Conservation (phyloP, 2,797 vertebrate genomes). For the Brachymystax lenok region DNA sequence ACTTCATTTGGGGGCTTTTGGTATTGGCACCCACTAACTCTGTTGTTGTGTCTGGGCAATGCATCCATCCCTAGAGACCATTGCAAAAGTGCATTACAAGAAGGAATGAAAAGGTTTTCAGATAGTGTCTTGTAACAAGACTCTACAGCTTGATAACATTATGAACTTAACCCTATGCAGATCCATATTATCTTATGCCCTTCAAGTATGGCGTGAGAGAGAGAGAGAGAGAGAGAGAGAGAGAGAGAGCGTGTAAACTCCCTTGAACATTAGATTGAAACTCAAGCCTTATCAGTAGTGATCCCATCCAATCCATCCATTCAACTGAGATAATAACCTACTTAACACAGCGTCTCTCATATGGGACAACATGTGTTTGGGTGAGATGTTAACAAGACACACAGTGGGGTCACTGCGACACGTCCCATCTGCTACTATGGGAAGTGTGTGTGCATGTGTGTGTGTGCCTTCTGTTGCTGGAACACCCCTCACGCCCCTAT, state of each 20-base stretch:
- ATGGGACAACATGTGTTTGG: constrained; percentile 5
- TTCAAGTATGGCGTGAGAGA: background rate
- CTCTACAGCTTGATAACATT: constrained; percentile 4
- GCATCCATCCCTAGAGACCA: background rate
- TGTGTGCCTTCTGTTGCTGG: background rate
- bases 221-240: background rate
- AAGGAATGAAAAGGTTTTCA: constrained; percentile 18
- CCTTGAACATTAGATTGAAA: background rate
- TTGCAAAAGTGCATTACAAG: constrained; percentile 11
- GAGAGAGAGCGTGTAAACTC: too few relatives aligned
- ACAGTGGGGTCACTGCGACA: background rate
- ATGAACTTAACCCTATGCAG: constrained; percentile 4
- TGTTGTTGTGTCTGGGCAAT: background rate
- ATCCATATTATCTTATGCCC: background rate
- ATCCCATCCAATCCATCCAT: background rate
- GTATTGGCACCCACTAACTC: background rate
- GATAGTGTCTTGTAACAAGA: background rate
- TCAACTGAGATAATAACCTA: constrained; percentile 9
- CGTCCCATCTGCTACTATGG: constrained; percentile 14
- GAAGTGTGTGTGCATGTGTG: constrained; percentile 10
- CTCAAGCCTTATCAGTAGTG: background rate
- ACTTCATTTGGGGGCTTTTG: background rate
- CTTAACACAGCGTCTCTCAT: background rate
- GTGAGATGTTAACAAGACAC: constrained; percentile 2
- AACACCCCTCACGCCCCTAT: constrained; percentile 25